These are phyloP conservation scores for Shinisaurus crocodilurus DNA, from an alignment of 2,113 vertebrate species.

Conservation along the genomic window DNA sequence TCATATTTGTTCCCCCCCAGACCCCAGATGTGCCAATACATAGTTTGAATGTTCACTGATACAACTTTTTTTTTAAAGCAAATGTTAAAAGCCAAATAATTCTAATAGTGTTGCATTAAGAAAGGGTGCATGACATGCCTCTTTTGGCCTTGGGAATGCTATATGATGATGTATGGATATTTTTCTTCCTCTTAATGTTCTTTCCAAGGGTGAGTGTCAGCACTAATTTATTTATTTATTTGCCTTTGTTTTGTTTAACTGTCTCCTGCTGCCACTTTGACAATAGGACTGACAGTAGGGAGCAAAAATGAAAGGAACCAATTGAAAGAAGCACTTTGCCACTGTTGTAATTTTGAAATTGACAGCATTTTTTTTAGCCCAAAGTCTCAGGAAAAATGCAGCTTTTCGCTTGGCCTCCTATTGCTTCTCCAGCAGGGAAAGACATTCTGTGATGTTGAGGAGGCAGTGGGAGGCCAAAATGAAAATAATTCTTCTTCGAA, in stretches of 20 bases:
- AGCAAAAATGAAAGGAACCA: conserved; percentile 68
- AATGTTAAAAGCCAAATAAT: background rate
- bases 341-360: conserved; percentile 73
- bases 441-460: conserved; percentile 61
- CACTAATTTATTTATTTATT: conserved; percentile 55
- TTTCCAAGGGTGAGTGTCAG: conserved; percentile 59
- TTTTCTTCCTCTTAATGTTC: conserved; percentile 54
- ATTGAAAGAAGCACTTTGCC: conserved; percentile 70
- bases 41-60: background rate
- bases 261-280: conserved; percentile 65
- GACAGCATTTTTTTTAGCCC: conserved; percentile 65
- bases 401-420: conserved; percentile 67
- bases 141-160: conserved; percentile 43
- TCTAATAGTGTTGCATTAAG: background rate
- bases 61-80: background rate
- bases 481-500: conserved; percentile 67
- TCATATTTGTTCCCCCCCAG: background rate
- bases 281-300: conserved; percentile 65
- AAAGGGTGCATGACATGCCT: fast-evolving
- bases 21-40: background rate
- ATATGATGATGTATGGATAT: conserved; percentile 28
- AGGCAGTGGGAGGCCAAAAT: conserved; percentile 61
- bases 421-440: conserved; percentile 67
- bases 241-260: conserved; percentile 40
- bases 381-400: conserved; percentile 68